These are phyloP conservation scores for Xiphophorus maculatus DNA, from an alignment of 2,113 vertebrate genomes.

Conservation along the genomic window DNA sequence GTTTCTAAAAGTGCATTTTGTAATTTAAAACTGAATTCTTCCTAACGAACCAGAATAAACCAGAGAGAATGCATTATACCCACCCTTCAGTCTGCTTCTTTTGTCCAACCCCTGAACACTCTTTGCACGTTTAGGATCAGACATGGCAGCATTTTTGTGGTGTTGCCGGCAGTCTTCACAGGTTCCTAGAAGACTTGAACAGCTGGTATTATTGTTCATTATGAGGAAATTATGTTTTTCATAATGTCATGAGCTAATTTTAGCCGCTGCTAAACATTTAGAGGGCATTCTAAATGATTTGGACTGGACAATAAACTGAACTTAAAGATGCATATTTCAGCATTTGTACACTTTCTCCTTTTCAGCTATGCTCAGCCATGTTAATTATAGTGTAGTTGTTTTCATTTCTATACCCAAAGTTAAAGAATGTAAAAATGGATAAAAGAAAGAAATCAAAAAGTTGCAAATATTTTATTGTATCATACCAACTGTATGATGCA, in stretches of 20 bases:
- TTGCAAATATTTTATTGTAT: neutral
- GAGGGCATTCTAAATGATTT: neutral
- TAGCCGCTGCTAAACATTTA: neutral
- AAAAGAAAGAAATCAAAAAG: no score
- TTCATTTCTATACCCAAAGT: neutral
- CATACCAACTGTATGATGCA: neutral
- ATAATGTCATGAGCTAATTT: neutral
- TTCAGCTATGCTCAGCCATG: neutral
- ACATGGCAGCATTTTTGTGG: neutral
- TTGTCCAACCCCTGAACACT: conserved; percentile 10
- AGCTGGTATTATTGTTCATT: neutral
- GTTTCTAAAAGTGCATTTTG: conserved; percentile 86
- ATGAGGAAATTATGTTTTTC: no score
- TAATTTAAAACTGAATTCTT: conserved; percentile 83
- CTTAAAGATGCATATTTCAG: no score
- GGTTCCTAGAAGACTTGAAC: neutral
- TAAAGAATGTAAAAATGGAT: neutral
- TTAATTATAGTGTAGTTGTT: neutral
- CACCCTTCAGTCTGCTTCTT: conserved; percentile 41
- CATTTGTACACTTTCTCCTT: neutral
- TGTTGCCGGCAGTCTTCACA: neutral
- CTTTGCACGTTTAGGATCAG: neutral
- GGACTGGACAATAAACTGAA: neutral
- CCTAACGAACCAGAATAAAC: conserved; percentile 84
- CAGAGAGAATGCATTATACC: conserved; percentile 84